phyloP scores from a whole-genome alignment of 2,888 invertebrate genomes.

The Gastrophysa polygoni region DNA sequence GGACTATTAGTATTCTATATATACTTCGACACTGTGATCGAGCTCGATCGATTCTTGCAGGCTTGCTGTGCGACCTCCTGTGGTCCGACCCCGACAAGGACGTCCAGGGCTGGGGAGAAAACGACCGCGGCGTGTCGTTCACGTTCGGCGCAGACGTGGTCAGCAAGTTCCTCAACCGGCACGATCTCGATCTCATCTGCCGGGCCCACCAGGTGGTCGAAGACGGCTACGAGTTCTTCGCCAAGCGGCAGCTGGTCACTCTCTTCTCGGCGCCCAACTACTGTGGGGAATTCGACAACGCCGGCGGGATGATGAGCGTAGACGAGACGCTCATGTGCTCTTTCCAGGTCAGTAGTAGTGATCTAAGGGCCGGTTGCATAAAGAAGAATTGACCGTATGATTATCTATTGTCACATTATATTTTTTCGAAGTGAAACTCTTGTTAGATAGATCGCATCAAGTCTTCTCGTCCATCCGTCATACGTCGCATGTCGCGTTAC shows the following conservation, averaged over 20 bases:
- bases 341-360: constrained; percentile 82
- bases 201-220: constrained; percentile 98
- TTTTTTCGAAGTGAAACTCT: too few relatives aligned
- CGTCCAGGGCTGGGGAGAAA: constrained; percentile 94
- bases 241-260: constrained; percentile 96
- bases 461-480: too few relatives aligned
- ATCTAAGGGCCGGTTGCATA: too few relatives aligned
- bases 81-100: constrained; percentile 99
- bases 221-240: constrained; percentile 99
- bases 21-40: background rate
- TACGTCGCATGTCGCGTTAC: too few relatives aligned
- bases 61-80: constrained; percentile 92
- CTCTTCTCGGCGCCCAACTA: constrained; percentile 98
- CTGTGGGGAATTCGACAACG: constrained; percentile 98
- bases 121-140: constrained; percentile 97
- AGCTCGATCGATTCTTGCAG: constrained; percentile 56
- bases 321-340: constrained; percentile 99
- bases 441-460: too few relatives aligned
- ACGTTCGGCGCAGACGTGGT: constrained; percentile 98
- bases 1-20: too few relatives aligned
- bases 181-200: constrained; percentile 97
- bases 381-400: too few relatives aligned
- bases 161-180: constrained; percentile 92
- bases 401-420: too few relatives aligned
- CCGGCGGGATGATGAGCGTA: constrained; percentile 99